Evolutionary conservation across 2,888 invertebrate species (phyloP).

Genomic region (Belgica antarctica): DNA sequence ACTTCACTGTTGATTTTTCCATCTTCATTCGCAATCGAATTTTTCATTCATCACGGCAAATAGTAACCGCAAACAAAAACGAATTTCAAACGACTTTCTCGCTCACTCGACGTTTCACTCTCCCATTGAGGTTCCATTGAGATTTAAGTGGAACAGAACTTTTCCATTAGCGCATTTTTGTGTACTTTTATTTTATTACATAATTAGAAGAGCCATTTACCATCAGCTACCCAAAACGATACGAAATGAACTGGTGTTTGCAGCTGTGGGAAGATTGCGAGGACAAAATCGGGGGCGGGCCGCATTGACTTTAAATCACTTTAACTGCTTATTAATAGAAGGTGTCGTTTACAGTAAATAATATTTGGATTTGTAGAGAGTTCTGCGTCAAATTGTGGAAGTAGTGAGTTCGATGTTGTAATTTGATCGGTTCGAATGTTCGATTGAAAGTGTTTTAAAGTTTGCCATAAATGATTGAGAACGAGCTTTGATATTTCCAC

Average conservation of each 20-base stretch:
- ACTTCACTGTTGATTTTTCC: background rate
- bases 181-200: conserved; percentile 29
- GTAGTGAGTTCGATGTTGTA: no score
- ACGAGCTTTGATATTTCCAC: no score
- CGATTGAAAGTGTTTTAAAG: no score
- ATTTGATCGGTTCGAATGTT: no score
- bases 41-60: background rate
- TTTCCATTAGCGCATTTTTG: conserved; percentile 42
- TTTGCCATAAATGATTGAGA: no score
- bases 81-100: conserved; percentile 21
- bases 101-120: background rate
- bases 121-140: conserved; percentile 31
- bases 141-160: conserved; percentile 40
- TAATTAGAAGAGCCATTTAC: conserved; percentile 30
- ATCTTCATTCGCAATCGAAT: background rate
- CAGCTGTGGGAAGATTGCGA: background rate
- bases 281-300: no score
- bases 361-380: no score
- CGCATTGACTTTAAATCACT: no score
- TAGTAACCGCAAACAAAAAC: background rate
- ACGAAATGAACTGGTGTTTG: conserved; percentile 3
- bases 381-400: no score
- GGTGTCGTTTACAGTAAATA: no score
- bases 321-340: no score
- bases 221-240: conserved; percentile 21